Conservation (phyloP, 2,113 vertebrate species). For the Glaucomys volans region DNA sequence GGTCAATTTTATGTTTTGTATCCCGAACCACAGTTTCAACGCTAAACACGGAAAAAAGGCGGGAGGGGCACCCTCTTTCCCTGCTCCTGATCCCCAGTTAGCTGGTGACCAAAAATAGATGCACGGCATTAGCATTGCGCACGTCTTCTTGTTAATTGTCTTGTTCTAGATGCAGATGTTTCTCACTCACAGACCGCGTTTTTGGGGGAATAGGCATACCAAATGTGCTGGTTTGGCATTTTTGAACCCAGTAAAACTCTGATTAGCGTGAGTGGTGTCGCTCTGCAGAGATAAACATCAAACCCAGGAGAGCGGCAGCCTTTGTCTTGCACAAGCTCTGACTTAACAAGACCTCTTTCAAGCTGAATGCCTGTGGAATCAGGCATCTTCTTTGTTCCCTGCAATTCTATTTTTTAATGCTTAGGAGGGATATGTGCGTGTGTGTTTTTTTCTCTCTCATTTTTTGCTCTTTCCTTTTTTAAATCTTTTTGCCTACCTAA, state of each 20-base stretch:
- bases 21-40: slow-evolving; percentile 37
- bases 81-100: slow-evolving; percentile 81
- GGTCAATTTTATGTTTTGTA: not conserved
- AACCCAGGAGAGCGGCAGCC: slow-evolving; percentile 69
- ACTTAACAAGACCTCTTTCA: slow-evolving; percentile 75
- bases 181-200: slow-evolving; percentile 86
- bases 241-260: slow-evolving; percentile 86
- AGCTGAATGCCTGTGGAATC: slow-evolving; percentile 43
- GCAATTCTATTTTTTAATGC: slow-evolving; percentile 68
- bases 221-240: slow-evolving; percentile 89
- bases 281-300: slow-evolving; percentile 82
- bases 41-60: not conserved
- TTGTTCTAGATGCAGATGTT: slow-evolving; percentile 90
- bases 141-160: slow-evolving; percentile 88
- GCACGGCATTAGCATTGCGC: slow-evolving; percentile 79
- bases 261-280: slow-evolving; percentile 77
- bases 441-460: not conserved
- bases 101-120: slow-evolving; percentile 88
- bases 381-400: slow-evolving; percentile 79
- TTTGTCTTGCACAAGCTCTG: slow-evolving; percentile 68
- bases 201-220: slow-evolving; percentile 71
- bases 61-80: slow-evolving; percentile 54
- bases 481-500: slow-evolving; percentile 71
- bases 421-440: slow-evolving; percentile 2
- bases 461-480: not conserved